Percentiles rank a stretch among this genome's conserved stretches.
Conservation (phyloP, 2,797 vertebrate species). For the Sebastes minor region DNA sequence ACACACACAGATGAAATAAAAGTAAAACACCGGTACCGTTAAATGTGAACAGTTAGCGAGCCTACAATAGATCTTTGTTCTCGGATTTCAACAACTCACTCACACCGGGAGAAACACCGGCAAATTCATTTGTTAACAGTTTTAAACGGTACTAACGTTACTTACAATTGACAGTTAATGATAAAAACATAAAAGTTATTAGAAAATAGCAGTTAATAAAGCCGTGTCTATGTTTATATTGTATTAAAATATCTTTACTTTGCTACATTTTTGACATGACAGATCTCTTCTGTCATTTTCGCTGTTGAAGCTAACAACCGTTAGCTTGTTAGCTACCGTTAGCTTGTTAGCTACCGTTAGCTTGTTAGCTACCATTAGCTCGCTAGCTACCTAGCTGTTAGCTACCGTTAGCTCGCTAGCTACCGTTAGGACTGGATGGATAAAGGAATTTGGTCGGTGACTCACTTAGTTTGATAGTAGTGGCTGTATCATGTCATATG, state of each 20-base stretch:
- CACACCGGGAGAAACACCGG: constrained; percentile 60
- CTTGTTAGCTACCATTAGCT: background rate
- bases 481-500: too few species aligned
- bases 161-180: background rate
- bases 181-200: background rate
- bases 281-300: constrained; percentile 73
- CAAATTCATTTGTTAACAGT: constrained; percentile 23
- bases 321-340: constrained; percentile 2
- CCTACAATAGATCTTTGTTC: constrained; percentile 60
- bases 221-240: background rate
- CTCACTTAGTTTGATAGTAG: too few species aligned
- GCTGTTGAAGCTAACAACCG: constrained; percentile 49
- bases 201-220: background rate
- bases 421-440: too few species aligned
- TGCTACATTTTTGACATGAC: constrained; percentile 64
- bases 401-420: too few species aligned
- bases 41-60: constrained; percentile 46
- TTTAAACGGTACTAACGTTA: background rate
- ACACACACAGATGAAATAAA: background rate
- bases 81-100: constrained; percentile 57
- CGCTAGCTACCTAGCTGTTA: background rate
- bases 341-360: too few species aligned
- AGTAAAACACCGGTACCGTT: background rate
- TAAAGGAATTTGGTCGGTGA: too few species aligned
- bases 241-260: background rate